Base-by-base conservation (phyloP, 1,140 invertebrate genomes). In the Drosophila ironensis region DNA sequence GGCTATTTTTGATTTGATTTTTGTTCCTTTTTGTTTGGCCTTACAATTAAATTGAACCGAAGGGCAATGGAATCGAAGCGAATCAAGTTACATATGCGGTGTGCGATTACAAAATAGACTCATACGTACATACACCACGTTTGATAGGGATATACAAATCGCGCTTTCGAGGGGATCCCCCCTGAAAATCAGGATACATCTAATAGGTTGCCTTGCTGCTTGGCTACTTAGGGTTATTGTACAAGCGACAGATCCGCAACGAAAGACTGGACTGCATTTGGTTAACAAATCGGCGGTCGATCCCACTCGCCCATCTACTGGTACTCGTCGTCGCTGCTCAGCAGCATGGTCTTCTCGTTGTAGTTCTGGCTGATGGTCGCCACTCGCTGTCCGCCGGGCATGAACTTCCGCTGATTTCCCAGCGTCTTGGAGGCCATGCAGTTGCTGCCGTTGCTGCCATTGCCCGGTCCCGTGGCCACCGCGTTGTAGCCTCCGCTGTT, bases 271-370 rank as follows among this genome's bases (percentile, higher is more conserved):
- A 54, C 8, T 33, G 38, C 57, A 50, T 33, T 73, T 40, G 22
- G 35, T 11, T 51, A 69, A 63, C 73, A 64, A 64, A 67, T 56
- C 28, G 19, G 37, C 16, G 16, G 25, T 11, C n/a, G 12, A 3
- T 14, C 30, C 11, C 11, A n/a, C 12, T 12, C 33, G 6, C 12
- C 14, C 33, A 14, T 86, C 67, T 93, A 98, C 92, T 97, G 96
- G 91, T 98, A 98, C 91, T 99, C 98, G 91, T 99, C 98, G 90
- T 99, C 98, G 53, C 97, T 98, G 91, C 96, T 98, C 52, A 99
- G 93, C 46, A 99, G 92, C 92, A 98, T 97, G 14, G 97, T 97
- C 91, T 99, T 98, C 91, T 99, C 98, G 91, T 96, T 98, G 91
- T 98, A 97, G 89, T 95, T 95, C 82, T 94, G 93, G 12, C 93